A percentile compares a stretch with the other conserved stretches of the same genome.
phyloP scores from a whole-genome alignment of 1,140 invertebrate genomes.

The Megalonaias nervosa region DNA sequence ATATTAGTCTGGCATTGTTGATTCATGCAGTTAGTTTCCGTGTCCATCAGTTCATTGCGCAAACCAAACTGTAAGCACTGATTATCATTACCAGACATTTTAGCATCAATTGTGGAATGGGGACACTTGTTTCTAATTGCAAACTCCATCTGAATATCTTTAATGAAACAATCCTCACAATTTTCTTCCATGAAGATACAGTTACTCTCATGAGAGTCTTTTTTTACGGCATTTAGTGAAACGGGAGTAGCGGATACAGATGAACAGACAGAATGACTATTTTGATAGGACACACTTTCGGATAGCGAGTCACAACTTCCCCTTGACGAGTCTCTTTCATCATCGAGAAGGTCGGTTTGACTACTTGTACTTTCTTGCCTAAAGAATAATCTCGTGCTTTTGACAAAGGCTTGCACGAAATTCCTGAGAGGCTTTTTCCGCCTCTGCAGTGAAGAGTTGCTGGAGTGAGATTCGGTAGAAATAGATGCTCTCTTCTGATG shows the following conservation, averaged over 20 bases:
- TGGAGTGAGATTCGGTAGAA: not conserved
- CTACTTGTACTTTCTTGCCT: slow-evolving; percentile 35
- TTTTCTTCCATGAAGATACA: not conserved
- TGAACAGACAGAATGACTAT: slow-evolving; percentile 16
- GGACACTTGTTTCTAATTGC: not conserved
- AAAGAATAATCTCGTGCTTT: slow-evolving; percentile 18
- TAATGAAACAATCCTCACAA: not conserved
- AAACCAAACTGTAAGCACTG: not conserved
- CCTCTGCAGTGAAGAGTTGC: not conserved
- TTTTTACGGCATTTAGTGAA: slow-evolving; percentile 4
- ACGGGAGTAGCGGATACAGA: not conserved
- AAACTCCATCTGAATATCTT: not conserved
- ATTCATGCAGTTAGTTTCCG: not conserved
- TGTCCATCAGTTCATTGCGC: not conserved
- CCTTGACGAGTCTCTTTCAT: slow-evolving; percentile 16
- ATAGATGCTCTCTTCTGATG: not conserved
- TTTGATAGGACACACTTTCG: slow-evolving; percentile 15
- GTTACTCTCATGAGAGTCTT: not conserved
- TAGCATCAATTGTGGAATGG: not conserved
- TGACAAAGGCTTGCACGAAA: slow-evolving; percentile 27
- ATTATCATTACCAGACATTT: slow-evolving; percentile 14
- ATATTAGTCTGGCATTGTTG: slow-evolving; percentile 8
- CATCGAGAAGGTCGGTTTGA: slow-evolving; percentile 26
- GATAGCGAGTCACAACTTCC: slow-evolving; percentile 28
- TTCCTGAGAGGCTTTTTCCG: slow-evolving; percentile 15